phyloP scores from a whole-genome alignment of 2,888 invertebrate species.

The Limnephilus auricula region DNA sequence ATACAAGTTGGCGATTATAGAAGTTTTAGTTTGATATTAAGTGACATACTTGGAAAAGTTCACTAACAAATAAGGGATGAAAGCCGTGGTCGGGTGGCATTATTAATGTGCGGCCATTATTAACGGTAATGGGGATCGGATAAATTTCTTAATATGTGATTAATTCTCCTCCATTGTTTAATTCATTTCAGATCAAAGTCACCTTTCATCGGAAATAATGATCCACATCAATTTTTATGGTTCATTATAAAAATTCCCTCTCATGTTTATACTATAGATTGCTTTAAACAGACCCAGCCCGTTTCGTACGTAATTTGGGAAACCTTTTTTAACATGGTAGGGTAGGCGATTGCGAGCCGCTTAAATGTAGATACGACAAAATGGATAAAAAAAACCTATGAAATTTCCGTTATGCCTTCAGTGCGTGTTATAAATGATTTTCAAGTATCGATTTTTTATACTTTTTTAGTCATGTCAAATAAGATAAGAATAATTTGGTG shows the following conservation, averaged over 20 bases:
- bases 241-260: not conserved
- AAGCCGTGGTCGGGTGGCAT: constrained; percentile 36
- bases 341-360: not conserved
- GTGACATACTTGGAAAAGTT: constrained; percentile 61
- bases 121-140: constrained; percentile 52
- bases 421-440: constrained; percentile 2
- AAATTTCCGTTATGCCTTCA: not conserved
- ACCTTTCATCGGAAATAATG: not conserved
- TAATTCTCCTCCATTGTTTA: constrained; percentile 38
- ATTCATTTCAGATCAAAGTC: constrained; percentile 16
- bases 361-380: not conserved
- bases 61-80: constrained; percentile 58
- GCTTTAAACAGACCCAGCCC: not conserved
- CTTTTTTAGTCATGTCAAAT: not conserved
- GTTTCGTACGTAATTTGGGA: not conserved
- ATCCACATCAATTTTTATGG: not conserved
- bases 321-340: constrained; percentile 2
- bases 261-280: not conserved
- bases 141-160: constrained; percentile 59
- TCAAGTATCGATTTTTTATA: not conserved
- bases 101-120: constrained; percentile 57
- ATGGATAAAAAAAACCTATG: constrained; percentile 2
- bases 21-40: constrained; percentile 63
- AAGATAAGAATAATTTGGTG: not conserved
- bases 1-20: constrained; percentile 56